These are phyloP conservation scores for Halocaridina rubra DNA, from an alignment of 2,888 invertebrate genomes.

Conservation along the genomic window DNA sequence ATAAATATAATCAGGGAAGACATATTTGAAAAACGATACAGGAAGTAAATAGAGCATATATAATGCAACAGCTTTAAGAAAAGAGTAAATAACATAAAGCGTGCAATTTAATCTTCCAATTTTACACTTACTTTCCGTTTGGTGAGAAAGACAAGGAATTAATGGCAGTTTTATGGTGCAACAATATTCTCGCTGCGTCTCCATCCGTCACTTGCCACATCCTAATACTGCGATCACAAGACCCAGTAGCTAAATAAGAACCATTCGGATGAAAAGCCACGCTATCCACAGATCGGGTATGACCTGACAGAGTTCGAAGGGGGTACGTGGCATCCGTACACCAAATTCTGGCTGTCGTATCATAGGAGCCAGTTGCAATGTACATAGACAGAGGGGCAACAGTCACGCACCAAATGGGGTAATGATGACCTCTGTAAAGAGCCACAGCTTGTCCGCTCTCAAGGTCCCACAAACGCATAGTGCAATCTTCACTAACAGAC, in stretches of 20 bases:
- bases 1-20: too few relatives aligned
- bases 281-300: constrained; percentile 86
- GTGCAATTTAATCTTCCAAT: too few relatives aligned
- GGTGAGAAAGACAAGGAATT: constrained; percentile 85
- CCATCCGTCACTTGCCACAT: constrained; percentile 89
- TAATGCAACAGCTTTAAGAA: too few relatives aligned
- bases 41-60: too few relatives aligned
- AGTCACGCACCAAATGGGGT: constrained; percentile 90
- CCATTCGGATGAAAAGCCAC: constrained; percentile 94
- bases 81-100: too few relatives aligned
- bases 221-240: constrained; percentile 88
- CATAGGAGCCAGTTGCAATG: constrained; percentile 84
- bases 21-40: too few relatives aligned
- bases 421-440: constrained; percentile 84
- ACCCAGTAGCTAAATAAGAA: constrained; percentile 88
- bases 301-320: constrained; percentile 87
- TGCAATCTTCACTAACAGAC: constrained; percentile 79
- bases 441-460: constrained; percentile 78
- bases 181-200: constrained; percentile 82
- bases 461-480: constrained; percentile 81
- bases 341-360: constrained; percentile 86
- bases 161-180: constrained; percentile 81
- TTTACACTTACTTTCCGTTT: constrained; percentile 82
- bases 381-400: constrained; percentile 77
- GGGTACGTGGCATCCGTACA: constrained; percentile 83